These are phyloP conservation scores for Drosophila nr. fundita DNA, from an alignment of 2,888 invertebrate genomes.

Conservation along the genomic window DNA sequence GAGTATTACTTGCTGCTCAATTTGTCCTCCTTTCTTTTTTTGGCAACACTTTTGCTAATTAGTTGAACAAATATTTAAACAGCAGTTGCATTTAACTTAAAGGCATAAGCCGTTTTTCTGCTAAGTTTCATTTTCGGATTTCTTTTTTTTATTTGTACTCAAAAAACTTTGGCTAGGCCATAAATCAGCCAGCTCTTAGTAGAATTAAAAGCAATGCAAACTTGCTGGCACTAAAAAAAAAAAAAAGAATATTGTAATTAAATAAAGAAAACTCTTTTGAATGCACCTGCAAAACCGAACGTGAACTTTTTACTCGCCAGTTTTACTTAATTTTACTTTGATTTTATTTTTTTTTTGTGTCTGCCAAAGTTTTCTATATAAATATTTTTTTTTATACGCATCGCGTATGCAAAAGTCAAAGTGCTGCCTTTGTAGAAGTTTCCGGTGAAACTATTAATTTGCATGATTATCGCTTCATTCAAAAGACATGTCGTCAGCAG, in stretches of 20 bases:
- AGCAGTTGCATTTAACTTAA: slow-evolving; percentile 58
- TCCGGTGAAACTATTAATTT: slow-evolving; percentile 77
- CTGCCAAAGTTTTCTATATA: slow-evolving; percentile 44
- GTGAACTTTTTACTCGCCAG: slow-evolving; percentile 15
- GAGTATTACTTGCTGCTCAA: slow-evolving; percentile 35
- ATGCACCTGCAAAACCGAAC: slow-evolving; percentile 58
- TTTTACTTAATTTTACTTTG: slow-evolving; percentile 19
- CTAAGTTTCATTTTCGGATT: slow-evolving; percentile 8
- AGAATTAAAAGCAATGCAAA: slow-evolving; percentile 72
- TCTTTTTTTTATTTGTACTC: slow-evolving; percentile 23
- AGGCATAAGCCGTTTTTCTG: slow-evolving; percentile 44
- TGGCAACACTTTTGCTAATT: slow-evolving; percentile 76
- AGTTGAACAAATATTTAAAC: slow-evolving; percentile 68
- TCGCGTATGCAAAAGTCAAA: slow-evolving; percentile 39
- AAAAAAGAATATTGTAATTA: slow-evolving; percentile 64
- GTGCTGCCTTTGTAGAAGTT: slow-evolving; percentile 29
- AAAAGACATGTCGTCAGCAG: slow-evolving; percentile 59
- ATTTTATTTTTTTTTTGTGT: slow-evolving; percentile 14
- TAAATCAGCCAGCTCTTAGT: slow-evolving; percentile 66
- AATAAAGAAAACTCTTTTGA: slow-evolving; percentile 66
- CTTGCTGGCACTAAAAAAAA: slow-evolving; percentile 29
- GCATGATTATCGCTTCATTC: slow-evolving; percentile 81
- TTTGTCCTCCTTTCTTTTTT: slow-evolving; percentile 32
- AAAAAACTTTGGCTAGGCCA: slow-evolving; percentile 54
- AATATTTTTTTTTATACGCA: slow-evolving; percentile 9